These are phyloP conservation scores for Engraulis encrasicolus DNA, from an alignment of 2,113 vertebrate genomes.

Conservation along the genomic window DNA sequence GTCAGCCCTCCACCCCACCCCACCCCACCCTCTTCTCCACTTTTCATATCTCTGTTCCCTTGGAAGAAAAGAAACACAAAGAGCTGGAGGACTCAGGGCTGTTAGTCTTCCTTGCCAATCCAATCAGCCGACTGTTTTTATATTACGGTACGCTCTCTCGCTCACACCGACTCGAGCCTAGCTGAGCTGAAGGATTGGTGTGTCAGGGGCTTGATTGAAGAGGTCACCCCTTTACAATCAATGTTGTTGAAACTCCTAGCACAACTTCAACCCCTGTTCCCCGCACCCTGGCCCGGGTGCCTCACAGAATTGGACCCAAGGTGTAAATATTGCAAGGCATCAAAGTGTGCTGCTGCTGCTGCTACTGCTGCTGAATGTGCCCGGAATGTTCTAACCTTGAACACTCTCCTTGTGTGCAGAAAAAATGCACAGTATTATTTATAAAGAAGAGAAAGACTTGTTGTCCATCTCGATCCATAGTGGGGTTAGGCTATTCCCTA, in stretches of 20 bases:
- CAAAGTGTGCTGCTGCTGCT: not conserved
- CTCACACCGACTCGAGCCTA: too few species aligned
- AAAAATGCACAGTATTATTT: not conserved
- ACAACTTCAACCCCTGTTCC: not conserved
- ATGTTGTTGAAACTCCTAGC: conserved; percentile 19
- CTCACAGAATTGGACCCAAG: not conserved
- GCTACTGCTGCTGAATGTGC: not conserved
- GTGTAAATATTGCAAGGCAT: not conserved
- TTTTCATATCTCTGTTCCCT: not conserved
- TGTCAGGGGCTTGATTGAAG: conserved; percentile 37
- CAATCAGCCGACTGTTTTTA: conserved; percentile 38
- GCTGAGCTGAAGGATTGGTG: conserved; percentile 28
- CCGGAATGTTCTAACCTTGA: not conserved
- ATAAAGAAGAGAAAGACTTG: not conserved
- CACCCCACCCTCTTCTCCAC: too few species aligned
- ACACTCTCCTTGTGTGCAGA: not conserved
- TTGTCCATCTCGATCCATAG: not conserved
- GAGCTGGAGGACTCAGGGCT: not conserved
- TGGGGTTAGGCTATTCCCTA: not conserved
- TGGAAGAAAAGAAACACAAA: conserved; percentile 5
- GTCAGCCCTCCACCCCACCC: too few species aligned
- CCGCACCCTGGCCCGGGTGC: not conserved
- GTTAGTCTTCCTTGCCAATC: conserved; percentile 22
- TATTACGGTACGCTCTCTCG: conserved; percentile 17
- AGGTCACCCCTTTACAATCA: conserved; percentile 22